Percentiles rank a stretch among this genome's conserved stretches.
Evolutionary conservation across 2,888 invertebrate genomes (phyloP).

Genomic region (Caenorhabditis sp.): DNA sequence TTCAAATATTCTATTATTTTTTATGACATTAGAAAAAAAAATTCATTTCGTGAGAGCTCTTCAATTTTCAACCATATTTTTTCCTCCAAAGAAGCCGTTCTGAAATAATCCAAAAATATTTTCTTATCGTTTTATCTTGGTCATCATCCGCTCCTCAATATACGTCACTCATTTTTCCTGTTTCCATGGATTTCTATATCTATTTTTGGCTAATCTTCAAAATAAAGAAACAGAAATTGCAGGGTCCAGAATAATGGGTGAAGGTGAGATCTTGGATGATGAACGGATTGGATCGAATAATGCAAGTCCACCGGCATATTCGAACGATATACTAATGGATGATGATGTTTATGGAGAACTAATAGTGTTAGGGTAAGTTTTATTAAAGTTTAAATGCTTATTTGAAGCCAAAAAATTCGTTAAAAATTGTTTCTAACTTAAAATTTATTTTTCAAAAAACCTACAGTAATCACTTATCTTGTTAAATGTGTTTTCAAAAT

Average conservation of each 20-base stretch:
- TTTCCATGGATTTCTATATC: not conserved
- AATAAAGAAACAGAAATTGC: no score
- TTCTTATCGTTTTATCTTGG: not conserved
- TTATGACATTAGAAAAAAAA: not conserved
- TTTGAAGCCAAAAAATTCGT: no score
- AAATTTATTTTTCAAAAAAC: no score
- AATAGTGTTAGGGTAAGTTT: constrained; percentile 61
- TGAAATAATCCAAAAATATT: not conserved
- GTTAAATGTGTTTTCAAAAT: no score
- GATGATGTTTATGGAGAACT: constrained; percentile 64
- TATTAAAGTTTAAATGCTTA: no score
- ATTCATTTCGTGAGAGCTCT: not conserved
- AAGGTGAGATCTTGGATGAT: not conserved
- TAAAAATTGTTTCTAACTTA: no score
- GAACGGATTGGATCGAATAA: not conserved
- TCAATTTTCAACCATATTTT: not conserved
- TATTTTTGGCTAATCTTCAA: not conserved
- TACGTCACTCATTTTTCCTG: not conserved
- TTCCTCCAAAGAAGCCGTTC: not conserved
- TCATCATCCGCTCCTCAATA: not conserved
- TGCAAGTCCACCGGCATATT: constrained; percentile 34
- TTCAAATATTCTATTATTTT: not conserved
- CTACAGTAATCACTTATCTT: no score
- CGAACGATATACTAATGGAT: constrained; percentile 31
- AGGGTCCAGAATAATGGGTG: not conserved